Evolutionary conservation across 2,888 invertebrate species (phyloP).

Genomic region (Cancer borealis): DNA sequence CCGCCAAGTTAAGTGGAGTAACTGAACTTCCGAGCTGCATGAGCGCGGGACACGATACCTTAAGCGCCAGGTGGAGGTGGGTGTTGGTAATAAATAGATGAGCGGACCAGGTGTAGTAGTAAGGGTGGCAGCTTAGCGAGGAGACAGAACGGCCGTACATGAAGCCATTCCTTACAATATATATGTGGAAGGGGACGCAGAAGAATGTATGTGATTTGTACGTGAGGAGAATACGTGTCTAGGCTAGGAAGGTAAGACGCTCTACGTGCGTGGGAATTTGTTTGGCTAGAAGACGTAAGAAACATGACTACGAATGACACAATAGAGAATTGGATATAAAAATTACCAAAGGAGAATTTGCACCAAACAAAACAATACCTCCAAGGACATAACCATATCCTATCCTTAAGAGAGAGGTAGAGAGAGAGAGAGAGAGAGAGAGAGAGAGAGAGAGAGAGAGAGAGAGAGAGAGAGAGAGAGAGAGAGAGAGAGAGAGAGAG

Average conservation of each 20-base stretch:
- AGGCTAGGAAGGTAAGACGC: background rate
- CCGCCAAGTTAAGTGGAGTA: constrained; percentile 6
- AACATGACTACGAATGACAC: background rate
- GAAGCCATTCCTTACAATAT: constrained; percentile 35
- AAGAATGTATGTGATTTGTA: constrained; percentile 38
- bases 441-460: constrained; percentile 28
- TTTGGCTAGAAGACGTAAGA: background rate
- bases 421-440: background rate
- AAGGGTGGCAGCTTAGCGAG: background rate
- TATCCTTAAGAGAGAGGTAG: background rate
- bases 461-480: constrained; percentile 36
- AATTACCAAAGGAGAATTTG: background rate
- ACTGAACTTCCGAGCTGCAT: background rate
- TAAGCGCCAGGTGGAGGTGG: background rate
- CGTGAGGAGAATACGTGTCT: constrained; percentile 23
- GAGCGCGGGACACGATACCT: background rate
- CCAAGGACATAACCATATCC: background rate
- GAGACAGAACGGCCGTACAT: constrained; percentile 20
- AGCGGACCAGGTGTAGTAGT: background rate
- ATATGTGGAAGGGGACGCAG: constrained; percentile 39
- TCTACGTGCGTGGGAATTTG: constrained; percentile 23
- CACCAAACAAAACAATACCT: background rate
- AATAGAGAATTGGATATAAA: background rate
- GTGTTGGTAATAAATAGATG: background rate
- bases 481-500: constrained; percentile 36